Base-by-base conservation (phyloP, 2,113 vertebrate species). In the Megaceryle maxima region DNA sequence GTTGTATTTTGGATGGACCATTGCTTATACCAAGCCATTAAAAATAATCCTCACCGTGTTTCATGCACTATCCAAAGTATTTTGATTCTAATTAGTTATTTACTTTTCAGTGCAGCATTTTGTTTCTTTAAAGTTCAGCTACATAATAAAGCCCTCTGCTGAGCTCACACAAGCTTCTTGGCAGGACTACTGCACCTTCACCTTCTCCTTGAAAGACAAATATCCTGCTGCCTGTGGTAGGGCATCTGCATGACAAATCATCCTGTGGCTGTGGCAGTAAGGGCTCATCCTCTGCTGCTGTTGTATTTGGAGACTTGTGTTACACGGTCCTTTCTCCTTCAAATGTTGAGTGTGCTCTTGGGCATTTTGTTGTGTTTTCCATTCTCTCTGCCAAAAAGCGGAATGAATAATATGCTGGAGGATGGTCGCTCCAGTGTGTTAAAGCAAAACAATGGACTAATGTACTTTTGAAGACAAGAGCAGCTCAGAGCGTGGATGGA, bases 391-490 rank as follows among this genome's bases (percentile, higher is more conserved):
- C 91, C 96, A 94, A 66, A n/a, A 41, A 73, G 78, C 89, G 79
- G 66, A 48, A 48, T 87, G 91, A 43, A 77, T 92, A 35, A 92
- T 88, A 1, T 31, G 78, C 78, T 91, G 2, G 81, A 87, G 89
- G 75, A 48, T 70, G 84, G 74, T 10, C 44, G 24, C 33, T 87
- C 2, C 93, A 95, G 95, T 94, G 95, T 88, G 91, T 96, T 94
- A 94, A 76, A n/a, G 70, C 41, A 8, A 5, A 74, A 96, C 95
- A 94, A 94, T 94, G 93, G 70, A 87, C 83, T 96, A 46, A 96
- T 95, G 89, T 57, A 29, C 53, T 96, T 73, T 3, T n/a, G 84
- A 6, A 22, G 90, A 96, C 91, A 95, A 93, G 86, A 73, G 87
- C 1, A 0, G 57, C 87, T 66, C 86, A 96, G 87, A 93, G 77